Conservation (phyloP, 2,888 invertebrate genomes). For the Heteromyza rotundicornis region DNA sequence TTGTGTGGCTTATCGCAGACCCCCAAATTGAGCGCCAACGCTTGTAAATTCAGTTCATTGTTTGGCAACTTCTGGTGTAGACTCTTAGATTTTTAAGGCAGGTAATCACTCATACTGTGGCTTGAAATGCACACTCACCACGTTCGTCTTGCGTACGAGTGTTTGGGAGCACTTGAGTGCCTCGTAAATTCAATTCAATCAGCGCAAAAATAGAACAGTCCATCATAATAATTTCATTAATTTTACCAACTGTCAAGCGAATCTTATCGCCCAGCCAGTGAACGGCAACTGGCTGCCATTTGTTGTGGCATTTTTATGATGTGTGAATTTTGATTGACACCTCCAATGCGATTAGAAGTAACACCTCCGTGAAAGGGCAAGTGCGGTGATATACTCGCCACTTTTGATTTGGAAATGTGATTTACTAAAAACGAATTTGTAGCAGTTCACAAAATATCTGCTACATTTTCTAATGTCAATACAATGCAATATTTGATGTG, state of each 20-base stretch:
- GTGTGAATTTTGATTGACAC: background rate
- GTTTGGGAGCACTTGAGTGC: slow-evolving; percentile 5
- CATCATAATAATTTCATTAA: background rate
- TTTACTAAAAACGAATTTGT: too few species aligned
- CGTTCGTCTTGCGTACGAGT: background rate
- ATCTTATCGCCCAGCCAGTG: slow-evolving; percentile 1
- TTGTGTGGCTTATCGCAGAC: too few species aligned
- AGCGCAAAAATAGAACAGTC: slow-evolving; percentile 33
- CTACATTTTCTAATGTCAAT: too few species aligned
- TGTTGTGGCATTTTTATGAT: background rate
- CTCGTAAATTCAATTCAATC: slow-evolving; percentile 46
- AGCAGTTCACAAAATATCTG: too few species aligned
- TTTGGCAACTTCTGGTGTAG: background rate
- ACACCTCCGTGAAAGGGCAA: too few species aligned
- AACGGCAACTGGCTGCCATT: background rate
- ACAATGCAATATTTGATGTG: too few species aligned
- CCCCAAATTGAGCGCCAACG: too few species aligned
- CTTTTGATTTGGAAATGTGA: too few species aligned
- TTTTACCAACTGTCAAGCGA: background rate
- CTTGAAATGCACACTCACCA: background rate
- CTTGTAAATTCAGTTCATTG: background rate
- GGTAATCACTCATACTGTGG: background rate
- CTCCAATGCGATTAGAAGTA: background rate
- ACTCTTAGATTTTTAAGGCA: background rate
- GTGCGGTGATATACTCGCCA: too few species aligned